Evolutionary conservation across 1,140 invertebrate species (phyloP).

Genomic region (Hesperophylax magnus): DNA sequence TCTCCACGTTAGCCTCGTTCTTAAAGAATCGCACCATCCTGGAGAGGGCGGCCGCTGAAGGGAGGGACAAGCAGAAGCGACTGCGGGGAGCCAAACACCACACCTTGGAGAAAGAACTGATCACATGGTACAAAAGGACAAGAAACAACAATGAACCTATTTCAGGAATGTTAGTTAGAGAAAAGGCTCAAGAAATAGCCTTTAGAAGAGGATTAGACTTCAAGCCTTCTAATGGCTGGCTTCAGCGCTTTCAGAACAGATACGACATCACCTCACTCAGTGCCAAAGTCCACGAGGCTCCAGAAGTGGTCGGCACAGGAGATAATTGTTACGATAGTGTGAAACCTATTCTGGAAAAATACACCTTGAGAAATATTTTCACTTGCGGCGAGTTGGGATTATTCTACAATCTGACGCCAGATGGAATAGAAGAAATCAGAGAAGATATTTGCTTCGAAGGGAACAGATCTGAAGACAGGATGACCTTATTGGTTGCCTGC

Average conservation of each 20-base stretch:
- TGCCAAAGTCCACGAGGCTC: background rate
- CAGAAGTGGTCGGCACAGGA: background rate
- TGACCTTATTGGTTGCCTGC: slow-evolving; percentile 14
- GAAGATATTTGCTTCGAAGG: slow-evolving; percentile 24
- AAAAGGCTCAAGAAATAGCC: slow-evolving; percentile 25
- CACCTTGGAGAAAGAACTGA: slow-evolving; percentile 21
- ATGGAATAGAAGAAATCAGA: slow-evolving; percentile 6
- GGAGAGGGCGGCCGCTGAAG: slow-evolving; percentile 27
- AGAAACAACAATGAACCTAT: slow-evolving; percentile 10
- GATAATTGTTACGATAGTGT: slow-evolving; percentile 18
- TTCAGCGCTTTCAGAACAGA: slow-evolving; percentile 18
- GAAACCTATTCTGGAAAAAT: slow-evolving; percentile 31
- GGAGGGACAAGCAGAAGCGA: slow-evolving; percentile 22
- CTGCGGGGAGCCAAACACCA: slow-evolving; percentile 9
- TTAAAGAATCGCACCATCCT: slow-evolving; percentile 20
- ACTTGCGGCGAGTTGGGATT: slow-evolving; percentile 30
- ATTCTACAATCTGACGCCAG: slow-evolving; percentile 15
- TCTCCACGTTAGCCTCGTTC: slow-evolving; percentile 25
- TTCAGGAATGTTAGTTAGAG: slow-evolving; percentile 7
- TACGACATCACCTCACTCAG: slow-evolving; percentile 22
- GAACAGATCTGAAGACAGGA: slow-evolving; percentile 12
- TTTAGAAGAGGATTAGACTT: slow-evolving; percentile 12
- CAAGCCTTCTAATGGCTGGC: slow-evolving; percentile 30
- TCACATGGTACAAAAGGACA: background rate
- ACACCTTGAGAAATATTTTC: slow-evolving; percentile 29